These are phyloP conservation scores for Hydraecia micacea DNA, from an alignment of 2,888 invertebrate species.

Conservation along the genomic window DNA sequence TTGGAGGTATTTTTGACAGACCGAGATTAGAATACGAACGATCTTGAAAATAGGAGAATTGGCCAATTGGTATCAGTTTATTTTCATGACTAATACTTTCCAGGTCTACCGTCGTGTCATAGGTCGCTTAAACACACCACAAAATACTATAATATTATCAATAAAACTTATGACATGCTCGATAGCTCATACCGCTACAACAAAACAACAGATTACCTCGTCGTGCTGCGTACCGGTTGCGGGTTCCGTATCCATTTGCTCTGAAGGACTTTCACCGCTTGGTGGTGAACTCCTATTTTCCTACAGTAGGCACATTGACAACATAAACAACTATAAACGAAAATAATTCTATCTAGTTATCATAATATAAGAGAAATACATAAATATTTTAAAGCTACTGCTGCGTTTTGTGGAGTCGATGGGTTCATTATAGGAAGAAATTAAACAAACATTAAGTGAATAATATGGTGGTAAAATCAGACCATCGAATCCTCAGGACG, in stretches of 20 bases:
- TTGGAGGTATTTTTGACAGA: not conserved
- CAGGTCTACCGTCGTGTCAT: constrained; percentile 4
- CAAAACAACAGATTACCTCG: constrained; percentile 73
- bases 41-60: not conserved
- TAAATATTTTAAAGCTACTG: constrained; percentile 26
- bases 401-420: constrained; percentile 34
- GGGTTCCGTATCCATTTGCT: constrained; percentile 74
- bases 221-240: constrained; percentile 66
- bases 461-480: not conserved
- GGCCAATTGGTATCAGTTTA: not conserved
- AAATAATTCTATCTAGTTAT: constrained; percentile 52
- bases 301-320: constrained; percentile 79
- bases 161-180: constrained; percentile 30
- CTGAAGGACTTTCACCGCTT: constrained; percentile 70
- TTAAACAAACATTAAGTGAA: not conserved
- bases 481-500: constrained; percentile 34
- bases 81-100: not conserved
- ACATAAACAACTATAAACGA: constrained; percentile 70
- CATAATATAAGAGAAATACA: constrained; percentile 31
- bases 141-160: constrained; percentile 9
- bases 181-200: constrained; percentile 33
- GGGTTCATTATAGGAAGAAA: not conserved
- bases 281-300: constrained; percentile 73
- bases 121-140: constrained; percentile 13
- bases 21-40: not conserved